These are phyloP conservation scores for Mycalesis mineus DNA, from an alignment of 2,888 invertebrate species.

Conservation along the genomic window DNA sequence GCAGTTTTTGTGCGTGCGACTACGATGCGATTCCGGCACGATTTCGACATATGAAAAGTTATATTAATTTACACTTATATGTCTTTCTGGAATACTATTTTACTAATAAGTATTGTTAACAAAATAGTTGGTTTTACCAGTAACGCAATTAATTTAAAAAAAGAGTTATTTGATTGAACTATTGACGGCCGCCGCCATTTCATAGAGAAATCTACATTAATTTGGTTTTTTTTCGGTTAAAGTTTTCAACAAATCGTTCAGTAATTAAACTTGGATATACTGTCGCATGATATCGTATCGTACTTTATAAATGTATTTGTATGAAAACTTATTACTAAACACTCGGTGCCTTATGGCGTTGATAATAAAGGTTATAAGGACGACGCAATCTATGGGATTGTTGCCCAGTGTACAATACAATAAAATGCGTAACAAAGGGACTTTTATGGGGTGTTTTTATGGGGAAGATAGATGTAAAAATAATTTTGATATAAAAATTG, in stretches of 20 bases:
- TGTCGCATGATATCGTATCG: neutral
- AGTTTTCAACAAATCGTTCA: no score
- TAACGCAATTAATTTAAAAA: no score
- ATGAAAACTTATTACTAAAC: slow-evolving; percentile 4
- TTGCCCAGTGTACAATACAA: slow-evolving; percentile 20
- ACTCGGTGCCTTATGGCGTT: slow-evolving; percentile 10
- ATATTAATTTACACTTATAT: no score
- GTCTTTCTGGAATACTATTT: no score
- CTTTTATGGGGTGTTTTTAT: slow-evolving; percentile 22
- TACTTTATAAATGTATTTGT: neutral
- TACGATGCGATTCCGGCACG: neutral
- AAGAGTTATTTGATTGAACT: no score
- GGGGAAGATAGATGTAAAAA: slow-evolving; percentile 25
- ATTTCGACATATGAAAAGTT: neutral
- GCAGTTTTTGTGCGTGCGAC: neutral
- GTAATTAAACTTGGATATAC: no score
- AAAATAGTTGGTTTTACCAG: no score
- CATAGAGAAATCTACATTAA: no score
- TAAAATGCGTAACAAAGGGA: slow-evolving; percentile 24
- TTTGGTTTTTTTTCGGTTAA: no score
- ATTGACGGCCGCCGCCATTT: no score
- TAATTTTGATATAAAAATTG: slow-evolving; percentile 21
- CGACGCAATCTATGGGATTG: slow-evolving; percentile 1
- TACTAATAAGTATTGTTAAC: no score
- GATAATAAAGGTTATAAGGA: slow-evolving; percentile 21